Evolutionary conservation across 2,113 vertebrate species (phyloP).

Genomic region (Poecile atricapillus): DNA sequence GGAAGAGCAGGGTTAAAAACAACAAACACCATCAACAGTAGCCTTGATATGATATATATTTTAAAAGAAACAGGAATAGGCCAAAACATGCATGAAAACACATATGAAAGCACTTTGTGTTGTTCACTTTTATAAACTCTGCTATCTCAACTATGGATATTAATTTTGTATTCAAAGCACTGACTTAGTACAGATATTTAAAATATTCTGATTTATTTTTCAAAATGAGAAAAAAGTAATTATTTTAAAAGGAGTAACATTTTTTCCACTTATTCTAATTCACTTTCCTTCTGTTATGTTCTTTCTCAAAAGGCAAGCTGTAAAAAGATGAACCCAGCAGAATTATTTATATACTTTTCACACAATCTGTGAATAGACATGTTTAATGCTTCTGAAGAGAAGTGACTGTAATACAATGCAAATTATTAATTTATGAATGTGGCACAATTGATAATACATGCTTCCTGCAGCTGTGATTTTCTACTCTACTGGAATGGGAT

Average conservation of each 20-base stretch:
- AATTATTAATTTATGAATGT: conserved; percentile 50
- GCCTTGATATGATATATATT: not conserved
- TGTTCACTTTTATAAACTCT: not conserved
- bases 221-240: not conserved
- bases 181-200: not conserved
- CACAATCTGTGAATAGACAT: not conserved
- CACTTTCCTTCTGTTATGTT: not conserved
- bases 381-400: conserved; percentile 31
- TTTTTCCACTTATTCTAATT: conserved; percentile 13
- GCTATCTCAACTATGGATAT: not conserved
- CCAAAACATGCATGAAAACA: not conserved
- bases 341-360: conserved; percentile 35
- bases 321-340: not conserved
- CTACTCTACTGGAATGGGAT: conserved; percentile 12
- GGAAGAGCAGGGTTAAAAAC: not conserved
- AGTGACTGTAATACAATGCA: conserved; percentile 14
- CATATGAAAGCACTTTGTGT: not conserved
- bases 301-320: not conserved
- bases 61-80: not conserved
- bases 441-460: conserved; percentile 7
- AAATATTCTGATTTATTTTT: not conserved
- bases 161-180: not conserved
- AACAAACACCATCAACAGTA: not conserved
- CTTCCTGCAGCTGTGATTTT: conserved; percentile 32
- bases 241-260: not conserved